phyloP scores from a whole-genome alignment of 2,113 vertebrate genomes.

The Nicator chloris region DNA sequence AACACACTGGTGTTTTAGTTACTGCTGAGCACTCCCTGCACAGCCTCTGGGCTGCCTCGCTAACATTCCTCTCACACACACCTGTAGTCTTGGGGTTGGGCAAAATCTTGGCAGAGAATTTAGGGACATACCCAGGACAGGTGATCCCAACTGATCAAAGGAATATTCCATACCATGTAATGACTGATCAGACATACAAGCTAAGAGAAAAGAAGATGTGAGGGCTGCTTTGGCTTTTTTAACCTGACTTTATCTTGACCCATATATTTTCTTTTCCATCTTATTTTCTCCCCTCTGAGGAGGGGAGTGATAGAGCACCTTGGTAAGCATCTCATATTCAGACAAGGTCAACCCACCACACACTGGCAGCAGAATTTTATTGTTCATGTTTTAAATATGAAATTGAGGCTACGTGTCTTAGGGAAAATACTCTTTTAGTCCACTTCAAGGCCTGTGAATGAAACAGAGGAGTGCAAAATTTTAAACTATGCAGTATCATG shows the following conservation, averaged over 20 bases:
- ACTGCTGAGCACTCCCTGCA: neutral
- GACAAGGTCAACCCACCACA: neutral
- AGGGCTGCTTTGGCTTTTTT: neutral
- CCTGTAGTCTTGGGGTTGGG: neutral
- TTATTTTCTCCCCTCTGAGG: neutral
- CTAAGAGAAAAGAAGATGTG: neutral
- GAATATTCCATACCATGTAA: neutral
- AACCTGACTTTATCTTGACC: neutral
- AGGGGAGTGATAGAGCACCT: neutral
- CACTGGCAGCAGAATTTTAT: neutral
- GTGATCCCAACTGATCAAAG: fast-evolving
- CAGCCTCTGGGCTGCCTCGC: neutral
- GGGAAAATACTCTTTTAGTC: slow-evolving; percentile 29
- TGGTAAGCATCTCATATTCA: neutral
- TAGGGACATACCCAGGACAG: neutral
- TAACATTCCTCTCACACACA: neutral
- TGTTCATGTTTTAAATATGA: slow-evolving; percentile 1
- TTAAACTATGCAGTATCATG: neutral
- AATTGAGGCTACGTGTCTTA: neutral
- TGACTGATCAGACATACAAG: neutral
- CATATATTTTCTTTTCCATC: neutral
- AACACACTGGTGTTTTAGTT: neutral
- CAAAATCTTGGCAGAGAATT: neutral
- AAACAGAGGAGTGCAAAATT: slow-evolving; percentile 8
- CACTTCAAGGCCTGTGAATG: slow-evolving; percentile 12